These are phyloP conservation scores for Hemicrepidius hirtus DNA, from an alignment of 2,888 invertebrate species.

Conservation along the genomic window DNA sequence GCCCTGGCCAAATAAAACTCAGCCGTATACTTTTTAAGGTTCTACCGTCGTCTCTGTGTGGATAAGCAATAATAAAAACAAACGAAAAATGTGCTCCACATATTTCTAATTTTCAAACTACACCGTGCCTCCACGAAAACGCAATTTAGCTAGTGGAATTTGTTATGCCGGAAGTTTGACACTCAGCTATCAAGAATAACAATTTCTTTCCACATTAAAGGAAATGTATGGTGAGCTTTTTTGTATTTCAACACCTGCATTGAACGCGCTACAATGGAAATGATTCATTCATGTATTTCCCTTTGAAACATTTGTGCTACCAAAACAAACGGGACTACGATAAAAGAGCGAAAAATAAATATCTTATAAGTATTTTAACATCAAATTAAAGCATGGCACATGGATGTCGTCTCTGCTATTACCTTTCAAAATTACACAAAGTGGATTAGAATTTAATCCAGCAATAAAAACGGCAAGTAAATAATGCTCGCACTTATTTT, in stretches of 20 bases:
- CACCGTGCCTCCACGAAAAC: slow-evolving; percentile 15
- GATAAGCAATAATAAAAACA: slow-evolving; percentile 5
- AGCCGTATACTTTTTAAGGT: neutral
- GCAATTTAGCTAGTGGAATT: neutral
- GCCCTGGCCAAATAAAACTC: neutral
- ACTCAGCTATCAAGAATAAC: neutral
- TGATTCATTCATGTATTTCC: slow-evolving; percentile 11
- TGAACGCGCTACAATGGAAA: slow-evolving; percentile 20
- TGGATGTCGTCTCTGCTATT: slow-evolving; percentile 32
- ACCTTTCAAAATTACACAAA: slow-evolving; percentile 37
- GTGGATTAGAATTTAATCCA: slow-evolving; percentile 22
- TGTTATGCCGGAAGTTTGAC: slow-evolving; percentile 4
- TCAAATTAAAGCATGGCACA: slow-evolving; percentile 20
- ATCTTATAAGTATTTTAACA: slow-evolving; percentile 14
- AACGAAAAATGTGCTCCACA: neutral
- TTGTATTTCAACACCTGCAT: slow-evolving; percentile 16
- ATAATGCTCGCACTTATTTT: slow-evolving; percentile 9
- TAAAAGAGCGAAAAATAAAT: slow-evolving; percentile 18
- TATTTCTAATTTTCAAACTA: slow-evolving; percentile 7
- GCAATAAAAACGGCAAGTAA: neutral
- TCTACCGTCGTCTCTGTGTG: neutral
- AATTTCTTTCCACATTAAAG: slow-evolving; percentile 16
- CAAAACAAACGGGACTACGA: slow-evolving; percentile 5
- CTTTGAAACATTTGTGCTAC: slow-evolving; percentile 11
- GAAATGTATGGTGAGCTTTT: slow-evolving; percentile 7